Evolutionary conservation across 2,113 vertebrate genomes (phyloP).

Genomic region (Malurus alboscapulatus): DNA sequence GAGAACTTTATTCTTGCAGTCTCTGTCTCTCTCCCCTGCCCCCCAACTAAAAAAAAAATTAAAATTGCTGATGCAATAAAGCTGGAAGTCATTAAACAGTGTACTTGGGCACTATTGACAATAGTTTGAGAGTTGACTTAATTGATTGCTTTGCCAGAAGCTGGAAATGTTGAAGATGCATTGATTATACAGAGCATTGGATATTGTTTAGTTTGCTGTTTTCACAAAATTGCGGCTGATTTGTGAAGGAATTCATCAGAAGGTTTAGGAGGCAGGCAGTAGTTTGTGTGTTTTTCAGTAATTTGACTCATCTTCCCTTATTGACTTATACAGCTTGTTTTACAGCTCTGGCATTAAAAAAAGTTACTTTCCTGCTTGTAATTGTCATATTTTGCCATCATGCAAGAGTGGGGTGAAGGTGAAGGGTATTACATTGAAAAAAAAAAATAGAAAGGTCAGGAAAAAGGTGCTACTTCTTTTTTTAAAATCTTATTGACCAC

Average conservation of each 20-base stretch:
- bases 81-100: neutral
- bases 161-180: neutral
- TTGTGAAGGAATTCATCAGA: neutral
- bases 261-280: neutral
- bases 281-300: neutral
- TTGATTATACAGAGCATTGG: conserved; percentile 11
- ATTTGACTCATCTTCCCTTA: neutral
- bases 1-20: neutral
- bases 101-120: neutral
- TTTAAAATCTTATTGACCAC: neutral
- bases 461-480: neutral
- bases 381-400: neutral
- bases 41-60: neutral
- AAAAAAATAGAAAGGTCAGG: neutral
- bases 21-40: neutral
- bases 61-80: neutral
- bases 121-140: neutral
- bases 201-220: neutral
- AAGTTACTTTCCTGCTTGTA: neutral
- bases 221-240: neutral
- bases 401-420: neutral
- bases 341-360: neutral
- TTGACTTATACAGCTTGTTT: neutral
- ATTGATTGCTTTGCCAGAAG: conserved; percentile 25
- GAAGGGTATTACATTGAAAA: neutral